These are phyloP conservation scores for Centrocercus urophasianus DNA, from an alignment of 2,113 vertebrate species.

Conservation along the genomic window DNA sequence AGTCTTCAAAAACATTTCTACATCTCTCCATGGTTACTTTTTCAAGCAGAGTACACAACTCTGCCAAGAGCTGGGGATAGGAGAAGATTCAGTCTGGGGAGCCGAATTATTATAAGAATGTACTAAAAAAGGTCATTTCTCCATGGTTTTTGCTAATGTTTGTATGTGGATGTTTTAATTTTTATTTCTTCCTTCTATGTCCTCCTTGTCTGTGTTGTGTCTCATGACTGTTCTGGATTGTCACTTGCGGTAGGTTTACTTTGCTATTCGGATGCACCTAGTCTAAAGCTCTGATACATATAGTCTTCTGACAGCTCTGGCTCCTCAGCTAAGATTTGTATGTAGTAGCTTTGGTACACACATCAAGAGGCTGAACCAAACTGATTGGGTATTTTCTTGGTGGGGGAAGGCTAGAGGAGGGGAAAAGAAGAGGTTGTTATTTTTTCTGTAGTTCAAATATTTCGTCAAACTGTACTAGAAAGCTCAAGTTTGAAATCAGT, in stretches of 20 bases:
- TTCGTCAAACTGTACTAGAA: conserved; percentile 71
- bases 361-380: conserved; percentile 93
- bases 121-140: conserved; percentile 86
- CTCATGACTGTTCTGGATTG: conserved; percentile 99
- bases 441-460: conserved; percentile 26
- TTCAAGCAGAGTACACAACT: neutral
- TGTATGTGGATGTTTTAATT: conserved; percentile 98
- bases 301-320: conserved; percentile 87
- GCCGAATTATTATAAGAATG: neutral
- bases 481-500: conserved; percentile 64
- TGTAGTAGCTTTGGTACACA: conserved; percentile 83
- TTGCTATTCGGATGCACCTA: conserved; percentile 91
- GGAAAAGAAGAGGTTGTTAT: neutral
- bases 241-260: conserved; percentile 98
- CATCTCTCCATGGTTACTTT: neutral
- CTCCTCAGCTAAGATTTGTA: conserved; percentile 83
- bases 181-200: conserved; percentile 99
- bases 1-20: neutral
- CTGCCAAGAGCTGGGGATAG: neutral
- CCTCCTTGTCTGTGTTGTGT: conserved; percentile 98
- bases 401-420: neutral
- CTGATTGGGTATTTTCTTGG: conserved; percentile 78
- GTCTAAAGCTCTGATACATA: conserved; percentile 87
- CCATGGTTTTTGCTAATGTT: conserved; percentile 81
- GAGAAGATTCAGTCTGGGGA: neutral